Conservation (phyloP, 1,140 invertebrate species). For the Drosophila chauvacae region DNA sequence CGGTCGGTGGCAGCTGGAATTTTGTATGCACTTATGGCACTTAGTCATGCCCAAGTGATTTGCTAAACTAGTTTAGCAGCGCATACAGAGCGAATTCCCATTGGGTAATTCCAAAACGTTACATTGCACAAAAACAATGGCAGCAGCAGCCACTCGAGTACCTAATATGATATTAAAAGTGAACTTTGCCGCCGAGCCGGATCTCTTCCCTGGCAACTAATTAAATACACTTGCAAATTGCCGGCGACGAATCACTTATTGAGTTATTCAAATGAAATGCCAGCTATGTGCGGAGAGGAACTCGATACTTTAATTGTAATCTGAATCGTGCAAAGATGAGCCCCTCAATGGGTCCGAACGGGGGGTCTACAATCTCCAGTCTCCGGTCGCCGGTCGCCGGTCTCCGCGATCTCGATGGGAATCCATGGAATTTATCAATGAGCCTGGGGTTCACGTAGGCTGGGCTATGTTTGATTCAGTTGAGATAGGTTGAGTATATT, state of each 20-base stretch:
- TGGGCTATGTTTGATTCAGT: constrained; percentile 28
- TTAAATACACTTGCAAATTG: constrained; percentile 66
- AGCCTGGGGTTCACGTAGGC: constrained; percentile 8
- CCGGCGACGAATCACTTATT: constrained; percentile 66
- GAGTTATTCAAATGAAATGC: constrained; percentile 78
- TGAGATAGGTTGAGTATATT: constrained; percentile 36
- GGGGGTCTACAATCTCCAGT: neutral
- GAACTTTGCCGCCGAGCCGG: constrained; percentile 59
- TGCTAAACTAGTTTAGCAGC: constrained; percentile 75
- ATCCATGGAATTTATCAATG: constrained; percentile 37
- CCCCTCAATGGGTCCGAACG: constrained; percentile 7
- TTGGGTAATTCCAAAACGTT: constrained; percentile 67
- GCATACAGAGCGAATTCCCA: constrained; percentile 55
- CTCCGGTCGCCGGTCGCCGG: too few species aligned
- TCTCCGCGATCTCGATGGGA: constrained; percentile 18
- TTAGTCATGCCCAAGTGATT: constrained; percentile 80
- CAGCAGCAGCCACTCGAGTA: constrained; percentile 26
- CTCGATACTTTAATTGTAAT: constrained; percentile 67
- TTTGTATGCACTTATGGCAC: constrained; percentile 82
- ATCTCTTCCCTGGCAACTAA: constrained; percentile 61
- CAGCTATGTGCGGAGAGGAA: constrained; percentile 69
- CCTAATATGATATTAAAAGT: constrained; percentile 75
- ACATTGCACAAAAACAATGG: constrained; percentile 63
- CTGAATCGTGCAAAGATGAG: constrained; percentile 49
- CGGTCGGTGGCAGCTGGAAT: constrained; percentile 38